phyloP scores from a whole-genome alignment of 1,140 invertebrate genomes.

The Bombus turneri region DNA sequence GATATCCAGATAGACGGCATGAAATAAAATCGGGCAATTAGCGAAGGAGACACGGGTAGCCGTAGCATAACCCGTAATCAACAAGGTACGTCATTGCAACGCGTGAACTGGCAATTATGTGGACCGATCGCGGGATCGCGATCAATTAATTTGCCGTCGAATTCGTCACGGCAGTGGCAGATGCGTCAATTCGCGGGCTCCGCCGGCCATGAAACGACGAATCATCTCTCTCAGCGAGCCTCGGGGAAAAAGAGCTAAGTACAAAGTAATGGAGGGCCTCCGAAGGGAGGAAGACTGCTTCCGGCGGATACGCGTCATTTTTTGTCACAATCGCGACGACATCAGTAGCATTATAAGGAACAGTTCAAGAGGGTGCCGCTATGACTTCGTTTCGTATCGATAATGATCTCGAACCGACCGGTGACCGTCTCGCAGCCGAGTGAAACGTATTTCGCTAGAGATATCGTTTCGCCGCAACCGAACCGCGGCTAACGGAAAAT shows the following conservation, averaged over 20 bases:
- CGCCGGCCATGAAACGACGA: slow-evolving; percentile 61
- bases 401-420: slow-evolving; percentile 80
- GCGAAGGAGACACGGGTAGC: neutral
- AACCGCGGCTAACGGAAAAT: slow-evolving; percentile 54
- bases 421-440: slow-evolving; percentile 55
- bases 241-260: slow-evolving; percentile 70
- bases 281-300: slow-evolving; percentile 71
- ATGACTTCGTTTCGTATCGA: slow-evolving; percentile 75
- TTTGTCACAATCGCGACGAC: slow-evolving; percentile 81
- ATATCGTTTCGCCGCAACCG: slow-evolving; percentile 42
- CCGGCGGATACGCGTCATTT: slow-evolving; percentile 81
- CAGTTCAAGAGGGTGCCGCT: slow-evolving; percentile 46
- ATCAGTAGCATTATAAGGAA: slow-evolving; percentile 75
- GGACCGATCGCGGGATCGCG: slow-evolving; percentile 22
- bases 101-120: slow-evolving; percentile 4
- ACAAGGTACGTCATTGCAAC: neutral
- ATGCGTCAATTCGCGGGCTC: slow-evolving; percentile 48
- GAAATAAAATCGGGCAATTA: neutral
- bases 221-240: slow-evolving; percentile 68
- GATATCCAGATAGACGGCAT: neutral
- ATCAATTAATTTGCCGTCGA: slow-evolving; percentile 63
- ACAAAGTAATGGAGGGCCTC: slow-evolving; percentile 72
- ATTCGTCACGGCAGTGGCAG: slow-evolving; percentile 63
- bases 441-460: slow-evolving; percentile 41
- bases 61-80: neutral